phyloP scores from a whole-genome alignment of 2,113 vertebrate species.

The Myiozetetes cayanensis region DNA sequence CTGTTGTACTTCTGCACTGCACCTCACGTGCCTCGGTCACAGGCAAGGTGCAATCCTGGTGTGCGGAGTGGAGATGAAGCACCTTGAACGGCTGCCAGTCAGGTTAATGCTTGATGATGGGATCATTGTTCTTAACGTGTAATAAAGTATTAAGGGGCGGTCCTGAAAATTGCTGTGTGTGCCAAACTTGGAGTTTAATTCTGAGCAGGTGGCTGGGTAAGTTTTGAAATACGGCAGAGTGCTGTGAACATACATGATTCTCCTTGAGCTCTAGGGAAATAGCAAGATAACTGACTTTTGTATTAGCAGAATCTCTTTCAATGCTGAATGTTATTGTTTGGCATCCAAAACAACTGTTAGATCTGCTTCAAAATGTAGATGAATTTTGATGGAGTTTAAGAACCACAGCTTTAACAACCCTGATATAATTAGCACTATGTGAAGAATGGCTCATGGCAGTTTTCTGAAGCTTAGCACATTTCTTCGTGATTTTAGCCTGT shows the following conservation, averaged over 20 bases:
- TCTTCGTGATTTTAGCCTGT: slow-evolving; percentile 6
- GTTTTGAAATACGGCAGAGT: slow-evolving; percentile 35
- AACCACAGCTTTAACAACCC: not conserved
- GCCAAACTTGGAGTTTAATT: slow-evolving; percentile 63
- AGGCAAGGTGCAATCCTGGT: slow-evolving; percentile 45
- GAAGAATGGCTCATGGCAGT: not conserved
- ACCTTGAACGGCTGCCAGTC: slow-evolving; percentile 69
- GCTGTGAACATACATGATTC: slow-evolving; percentile 15
- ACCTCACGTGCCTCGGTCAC: slow-evolving; percentile 70
- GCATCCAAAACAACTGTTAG: not conserved
- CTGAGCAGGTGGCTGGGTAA: slow-evolving; percentile 47
- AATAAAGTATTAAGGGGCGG: slow-evolving; percentile 27
- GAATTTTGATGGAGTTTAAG: slow-evolving; percentile 24
- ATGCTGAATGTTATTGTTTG: not conserved
- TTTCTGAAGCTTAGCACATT: slow-evolving; percentile 14
- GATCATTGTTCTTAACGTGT: slow-evolving; percentile 8
- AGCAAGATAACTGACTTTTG: not conserved
- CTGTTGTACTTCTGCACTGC: slow-evolving; percentile 71
- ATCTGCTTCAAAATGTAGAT: not conserved
- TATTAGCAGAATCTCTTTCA: not conserved
- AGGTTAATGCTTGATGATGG: slow-evolving; percentile 33
- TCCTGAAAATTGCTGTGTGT: slow-evolving; percentile 44
- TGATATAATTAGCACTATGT: not conserved
- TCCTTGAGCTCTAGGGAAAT: slow-evolving; percentile 38
- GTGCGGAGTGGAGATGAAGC: slow-evolving; percentile 22